phyloP scores from a whole-genome alignment of 2,797 vertebrate genomes.

The Bucorvus abyssinicus region DNA sequence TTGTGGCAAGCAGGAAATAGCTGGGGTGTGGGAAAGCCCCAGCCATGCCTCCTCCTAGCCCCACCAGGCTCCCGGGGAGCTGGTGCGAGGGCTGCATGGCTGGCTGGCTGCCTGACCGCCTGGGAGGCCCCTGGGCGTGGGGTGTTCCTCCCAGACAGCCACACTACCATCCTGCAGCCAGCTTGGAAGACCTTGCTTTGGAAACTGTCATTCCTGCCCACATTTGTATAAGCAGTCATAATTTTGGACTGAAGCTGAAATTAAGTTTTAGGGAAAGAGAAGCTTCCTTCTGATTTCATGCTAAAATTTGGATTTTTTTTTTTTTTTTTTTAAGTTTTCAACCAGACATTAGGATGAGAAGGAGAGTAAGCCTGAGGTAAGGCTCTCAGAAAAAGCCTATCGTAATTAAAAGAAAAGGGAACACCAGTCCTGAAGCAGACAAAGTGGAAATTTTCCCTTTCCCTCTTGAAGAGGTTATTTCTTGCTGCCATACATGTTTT shows the following conservation, averaged over 20 bases:
- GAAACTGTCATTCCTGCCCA: neutral
- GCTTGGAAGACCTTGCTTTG: neutral
- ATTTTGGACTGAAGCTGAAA: neutral
- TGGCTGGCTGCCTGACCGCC: neutral
- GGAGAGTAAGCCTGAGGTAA: neutral
- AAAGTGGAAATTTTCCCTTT: neutral
- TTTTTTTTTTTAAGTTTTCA: neutral
- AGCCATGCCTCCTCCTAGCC: neutral
- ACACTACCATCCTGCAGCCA: neutral
- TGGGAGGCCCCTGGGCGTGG: neutral
- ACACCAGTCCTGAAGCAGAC: neutral
- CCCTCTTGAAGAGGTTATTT: neutral
- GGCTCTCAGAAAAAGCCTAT: neutral
- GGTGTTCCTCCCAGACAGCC: neutral
- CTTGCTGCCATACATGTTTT: neutral
- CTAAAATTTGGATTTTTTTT: neutral
- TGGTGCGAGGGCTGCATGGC: fast-evolving
- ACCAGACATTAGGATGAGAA: neutral
- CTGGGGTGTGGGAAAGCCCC: constrained; percentile 20
- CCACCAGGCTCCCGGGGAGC: fast-evolving
- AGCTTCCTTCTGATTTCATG: neutral
- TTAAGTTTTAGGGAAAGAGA: neutral
- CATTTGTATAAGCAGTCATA: neutral
- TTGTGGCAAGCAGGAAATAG: neutral
- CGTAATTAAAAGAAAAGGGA: neutral